phyloP scores from a whole-genome alignment of 2,113 vertebrate genomes.

The Ailuropoda melanoleuca region DNA sequence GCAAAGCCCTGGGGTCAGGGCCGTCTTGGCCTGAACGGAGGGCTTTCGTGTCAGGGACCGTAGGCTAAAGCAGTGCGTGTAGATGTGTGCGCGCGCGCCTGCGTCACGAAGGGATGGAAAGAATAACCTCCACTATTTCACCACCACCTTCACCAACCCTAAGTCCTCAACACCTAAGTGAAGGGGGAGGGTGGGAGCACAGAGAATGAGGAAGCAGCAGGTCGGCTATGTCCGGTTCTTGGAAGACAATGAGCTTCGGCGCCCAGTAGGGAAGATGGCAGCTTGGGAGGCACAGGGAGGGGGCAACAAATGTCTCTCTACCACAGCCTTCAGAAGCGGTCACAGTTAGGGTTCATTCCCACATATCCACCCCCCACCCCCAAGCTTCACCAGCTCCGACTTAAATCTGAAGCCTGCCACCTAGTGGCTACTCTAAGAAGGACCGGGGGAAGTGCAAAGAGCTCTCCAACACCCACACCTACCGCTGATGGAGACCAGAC shows the following conservation, averaged over 20 bases:
- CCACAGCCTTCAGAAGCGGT: background rate
- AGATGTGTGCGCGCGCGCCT: no score
- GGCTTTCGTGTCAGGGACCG: background rate
- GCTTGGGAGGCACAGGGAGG: background rate
- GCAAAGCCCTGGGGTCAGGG: background rate
- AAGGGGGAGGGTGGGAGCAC: background rate
- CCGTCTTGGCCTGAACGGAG: background rate
- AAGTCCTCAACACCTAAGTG: background rate
- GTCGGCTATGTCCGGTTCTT: background rate
- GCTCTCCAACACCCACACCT: background rate
- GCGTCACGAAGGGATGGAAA: background rate
- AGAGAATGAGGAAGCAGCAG: background rate
- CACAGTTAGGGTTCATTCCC: background rate
- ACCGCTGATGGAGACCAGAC: background rate
- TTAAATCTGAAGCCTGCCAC: background rate
- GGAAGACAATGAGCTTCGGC: background rate
- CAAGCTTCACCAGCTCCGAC: background rate
- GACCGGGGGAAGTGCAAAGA: fast-evolving
- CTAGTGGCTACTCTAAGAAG: background rate
- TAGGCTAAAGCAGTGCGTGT: background rate
- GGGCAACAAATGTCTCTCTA: background rate
- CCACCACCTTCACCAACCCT: background rate
- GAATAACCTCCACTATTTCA: background rate
- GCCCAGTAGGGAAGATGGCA: background rate
- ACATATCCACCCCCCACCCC: background rate